A percentile compares a stretch with the other conserved stretches of the same genome.
Evolutionary conservation across 2,113 vertebrate species (phyloP).

Genomic region (Phoenicopterus ruber): DNA sequence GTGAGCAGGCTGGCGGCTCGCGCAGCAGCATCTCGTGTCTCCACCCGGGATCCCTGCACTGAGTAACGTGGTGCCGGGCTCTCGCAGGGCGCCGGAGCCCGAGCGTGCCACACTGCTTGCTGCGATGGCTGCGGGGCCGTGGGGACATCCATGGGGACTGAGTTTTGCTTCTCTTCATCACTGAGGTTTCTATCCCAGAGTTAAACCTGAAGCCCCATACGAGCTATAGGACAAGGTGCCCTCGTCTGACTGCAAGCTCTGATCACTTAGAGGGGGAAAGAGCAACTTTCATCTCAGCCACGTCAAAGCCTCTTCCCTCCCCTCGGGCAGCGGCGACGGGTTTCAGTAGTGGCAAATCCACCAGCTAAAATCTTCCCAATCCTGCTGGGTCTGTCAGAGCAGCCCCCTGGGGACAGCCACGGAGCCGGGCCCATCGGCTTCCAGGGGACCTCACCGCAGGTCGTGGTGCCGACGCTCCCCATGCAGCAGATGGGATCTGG

Average conservation of each 20-base stretch:
- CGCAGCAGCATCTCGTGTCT: background rate
- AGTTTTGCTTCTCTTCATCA: background rate
- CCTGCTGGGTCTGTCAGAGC: background rate
- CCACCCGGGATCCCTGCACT: background rate
- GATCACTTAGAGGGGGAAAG: background rate
- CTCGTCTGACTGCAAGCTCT: background rate
- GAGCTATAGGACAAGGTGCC: background rate
- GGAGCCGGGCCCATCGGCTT: rapidly evolving
- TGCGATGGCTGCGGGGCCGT: rapidly evolving
- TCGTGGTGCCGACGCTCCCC: rapidly evolving
- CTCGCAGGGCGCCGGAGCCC: background rate
- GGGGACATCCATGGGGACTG: background rate
- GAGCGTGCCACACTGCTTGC: rapidly evolving
- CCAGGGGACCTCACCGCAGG: background rate
- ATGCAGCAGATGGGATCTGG: rapidly evolving
- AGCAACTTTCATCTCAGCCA: background rate
- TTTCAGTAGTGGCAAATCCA: background rate
- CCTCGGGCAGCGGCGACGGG: rapidly evolving
- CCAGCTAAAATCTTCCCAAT: background rate
- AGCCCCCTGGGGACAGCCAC: background rate
- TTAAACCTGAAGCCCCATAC: background rate
- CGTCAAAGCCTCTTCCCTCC: background rate
- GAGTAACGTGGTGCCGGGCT: too few relatives aligned
- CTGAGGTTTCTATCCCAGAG: background rate
- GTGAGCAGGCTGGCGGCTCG: background rate